phyloP scores from a whole-genome alignment of 2,113 vertebrate species.

The Ranitomeya imitator region DNA sequence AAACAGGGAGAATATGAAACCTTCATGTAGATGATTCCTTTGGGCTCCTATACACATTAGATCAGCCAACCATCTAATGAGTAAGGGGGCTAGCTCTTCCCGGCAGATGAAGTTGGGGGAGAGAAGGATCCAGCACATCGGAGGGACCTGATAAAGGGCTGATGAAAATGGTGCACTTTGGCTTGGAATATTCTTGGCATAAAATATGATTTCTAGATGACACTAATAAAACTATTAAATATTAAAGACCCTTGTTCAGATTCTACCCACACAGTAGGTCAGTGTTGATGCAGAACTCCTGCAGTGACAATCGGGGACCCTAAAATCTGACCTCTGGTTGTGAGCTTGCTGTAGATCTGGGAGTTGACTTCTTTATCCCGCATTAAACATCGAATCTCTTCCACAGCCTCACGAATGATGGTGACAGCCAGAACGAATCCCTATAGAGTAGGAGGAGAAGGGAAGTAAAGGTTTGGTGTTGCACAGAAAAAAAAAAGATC shows the following conservation, averaged over 20 bases:
- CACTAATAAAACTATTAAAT: no score
- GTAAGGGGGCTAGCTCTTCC: no score
- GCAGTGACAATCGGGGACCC: constrained; percentile 42
- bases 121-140: no score
- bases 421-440: constrained; percentile 93
- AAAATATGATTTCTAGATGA: no score
- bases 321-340: constrained; percentile 82
- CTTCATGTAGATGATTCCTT: no score
- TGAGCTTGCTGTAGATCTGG: constrained; percentile 98
- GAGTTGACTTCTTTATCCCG: constrained; percentile 98
- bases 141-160: no score
- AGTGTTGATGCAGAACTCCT: background rate
- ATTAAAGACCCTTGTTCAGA: background rate
- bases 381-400: constrained; percentile 91
- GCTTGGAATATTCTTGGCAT: no score
- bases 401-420: constrained; percentile 88
- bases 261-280: background rate
- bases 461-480: background rate
- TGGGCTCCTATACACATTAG: no score
- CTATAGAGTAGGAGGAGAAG: constrained; percentile 64
- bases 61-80: no score
- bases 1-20: no score
- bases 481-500: background rate
- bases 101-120: no score
- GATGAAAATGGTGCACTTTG: no score